A percentile compares a stretch with the other conserved stretches of the same genome.
Evolutionary conservation across 1,140 invertebrate genomes (phyloP).

Genomic region (Sipha flava): DNA sequence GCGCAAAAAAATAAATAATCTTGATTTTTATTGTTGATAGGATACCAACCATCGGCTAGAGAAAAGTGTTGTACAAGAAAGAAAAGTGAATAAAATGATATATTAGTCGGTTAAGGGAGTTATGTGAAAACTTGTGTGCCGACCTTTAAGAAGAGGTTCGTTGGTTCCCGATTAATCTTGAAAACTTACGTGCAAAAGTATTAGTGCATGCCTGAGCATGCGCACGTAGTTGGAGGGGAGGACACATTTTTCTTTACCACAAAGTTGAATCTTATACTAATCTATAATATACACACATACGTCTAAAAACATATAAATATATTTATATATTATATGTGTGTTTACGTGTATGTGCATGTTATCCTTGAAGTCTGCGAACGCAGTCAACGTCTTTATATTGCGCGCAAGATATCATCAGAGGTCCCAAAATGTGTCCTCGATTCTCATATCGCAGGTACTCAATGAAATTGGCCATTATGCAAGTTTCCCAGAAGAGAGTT

Average conservation of each 20-base stretch:
- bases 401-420: neutral
- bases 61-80: neutral
- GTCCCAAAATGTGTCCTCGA: neutral
- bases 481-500: neutral
- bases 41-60: neutral
- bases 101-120: neutral
- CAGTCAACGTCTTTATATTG: neutral
- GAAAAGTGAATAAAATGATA: neutral
- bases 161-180: constrained; percentile 15
- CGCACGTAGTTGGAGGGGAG: neutral
- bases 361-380: neutral
- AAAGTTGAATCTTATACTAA: neutral
- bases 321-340: neutral
- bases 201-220: neutral
- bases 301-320: neutral
- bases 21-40: neutral
- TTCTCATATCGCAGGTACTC: neutral
- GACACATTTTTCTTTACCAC: neutral
- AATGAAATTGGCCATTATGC: constrained; percentile 2
- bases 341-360: neutral
- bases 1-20: neutral
- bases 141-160: constrained; percentile 13
- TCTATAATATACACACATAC: neutral
- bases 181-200: neutral
- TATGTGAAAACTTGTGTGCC: neutral